Evolutionary conservation across 2,888 invertebrate species (phyloP), one percentile per base, ranked within the genome.

Genomic region (Hyposoter dolosus): DNA sequence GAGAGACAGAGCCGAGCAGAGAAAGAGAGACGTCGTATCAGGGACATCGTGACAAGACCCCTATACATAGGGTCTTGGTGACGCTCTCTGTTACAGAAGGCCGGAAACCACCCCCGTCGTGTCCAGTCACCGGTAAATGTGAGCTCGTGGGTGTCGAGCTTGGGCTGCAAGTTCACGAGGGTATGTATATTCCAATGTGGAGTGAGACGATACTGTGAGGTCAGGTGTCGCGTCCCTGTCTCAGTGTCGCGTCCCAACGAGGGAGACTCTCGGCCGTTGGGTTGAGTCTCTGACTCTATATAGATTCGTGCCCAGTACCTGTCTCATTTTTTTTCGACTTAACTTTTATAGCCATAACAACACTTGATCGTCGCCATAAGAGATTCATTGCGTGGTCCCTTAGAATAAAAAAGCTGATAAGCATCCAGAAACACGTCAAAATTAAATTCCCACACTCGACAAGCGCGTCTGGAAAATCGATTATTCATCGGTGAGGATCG

Each of bases 161-260:
- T 19, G 50, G 65, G 19, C 60, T 47, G 32, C 56, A 43, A 80
- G 63, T 45, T 45, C 60, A 74, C 53, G 12, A 40, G 77, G 83
- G 71, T 32, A 32, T 23, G 63, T 66, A 60, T 66, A 63, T 12
- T 32, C 43, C 43, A n/a, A 56, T 23, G 63, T 50, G 69, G 60
- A 71, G 53, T 47, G 79, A 66, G 77, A 72, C 74, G 65, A 78
- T 71, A 78, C 60, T 75, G 63, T 35, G 87, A 87, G 87, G 86
- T 83, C 86, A 86, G 86, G 86, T 86, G 86, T 83, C 86, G 76
- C 60, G 72, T 72, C 43, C 76, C 68, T 74, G 35, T 68, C 77
- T 68, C 63, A 23, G 63, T 56, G 80, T 82, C 19, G 40, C 68
- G 43, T 56, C 23, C 53, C 53, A 43, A 19, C 45, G 56, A 66